A percentile compares a stretch with the other conserved stretches of the same genome.
phyloP scores from a whole-genome alignment of 2,888 invertebrate genomes.

The Trachelus tabidus region DNA sequence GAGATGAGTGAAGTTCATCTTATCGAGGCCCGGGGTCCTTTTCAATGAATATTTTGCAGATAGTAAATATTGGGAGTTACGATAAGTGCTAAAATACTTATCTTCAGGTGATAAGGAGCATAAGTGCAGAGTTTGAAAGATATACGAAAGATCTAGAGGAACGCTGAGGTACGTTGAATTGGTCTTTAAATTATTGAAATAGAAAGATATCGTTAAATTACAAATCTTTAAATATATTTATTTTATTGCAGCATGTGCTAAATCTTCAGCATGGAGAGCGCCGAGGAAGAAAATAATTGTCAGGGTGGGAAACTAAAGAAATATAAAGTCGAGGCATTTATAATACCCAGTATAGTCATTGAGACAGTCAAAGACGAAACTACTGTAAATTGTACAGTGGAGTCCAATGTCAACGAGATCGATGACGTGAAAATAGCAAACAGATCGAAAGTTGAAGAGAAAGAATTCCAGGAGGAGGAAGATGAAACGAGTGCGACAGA shows the following conservation, averaged over 20 bases:
- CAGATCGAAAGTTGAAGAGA: slow-evolving; percentile 32
- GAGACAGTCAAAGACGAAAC: not conserved
- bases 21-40: not conserved
- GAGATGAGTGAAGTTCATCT: not conserved
- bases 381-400: slow-evolving; percentile 4
- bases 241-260: not conserved
- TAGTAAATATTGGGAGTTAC: too few relatives aligned
- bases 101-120: too few relatives aligned
- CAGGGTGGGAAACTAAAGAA: not conserved
- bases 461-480: slow-evolving; percentile 18
- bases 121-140: not conserved
- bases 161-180: not conserved
- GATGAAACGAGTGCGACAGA: not conserved
- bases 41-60: not conserved
- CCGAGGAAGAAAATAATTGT: not conserved
- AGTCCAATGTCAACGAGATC: slow-evolving; percentile 29
- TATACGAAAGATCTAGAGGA: not conserved
- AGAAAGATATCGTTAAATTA: not conserved
- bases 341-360: slow-evolving; percentile 39
- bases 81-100: not conserved
- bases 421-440: slow-evolving; percentile 43
- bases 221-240: not conserved
- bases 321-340: slow-evolving; percentile 53
- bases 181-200: not conserved
- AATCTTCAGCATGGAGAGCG: not conserved